Evolutionary conservation across 2,797 vertebrate genomes (phyloP).

Genomic region (Chanos chanos): DNA sequence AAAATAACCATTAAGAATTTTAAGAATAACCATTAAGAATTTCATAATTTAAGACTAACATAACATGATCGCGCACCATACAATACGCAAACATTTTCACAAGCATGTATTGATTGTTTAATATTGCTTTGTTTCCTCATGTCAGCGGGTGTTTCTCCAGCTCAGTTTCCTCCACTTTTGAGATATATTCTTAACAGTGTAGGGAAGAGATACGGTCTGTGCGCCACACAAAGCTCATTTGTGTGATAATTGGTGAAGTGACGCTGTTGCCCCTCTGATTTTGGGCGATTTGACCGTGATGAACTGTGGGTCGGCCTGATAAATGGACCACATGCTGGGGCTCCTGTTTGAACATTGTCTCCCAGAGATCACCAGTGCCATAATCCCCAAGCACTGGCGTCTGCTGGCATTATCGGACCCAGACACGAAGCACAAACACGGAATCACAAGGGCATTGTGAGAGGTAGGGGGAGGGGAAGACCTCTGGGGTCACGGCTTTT

Average conservation of each 20-base stretch:
- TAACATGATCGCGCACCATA: too few species aligned
- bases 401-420: constrained; percentile 62
- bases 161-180: constrained; percentile 12
- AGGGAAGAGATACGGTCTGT: constrained; percentile 29
- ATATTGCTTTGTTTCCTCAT: too few species aligned
- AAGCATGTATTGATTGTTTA: too few species aligned
- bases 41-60: too few species aligned
- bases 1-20: too few species aligned
- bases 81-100: too few species aligned
- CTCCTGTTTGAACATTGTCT: constrained; percentile 68
- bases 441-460: constrained; percentile 30
- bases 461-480: constrained; percentile 23
- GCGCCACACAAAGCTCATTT: constrained; percentile 64
- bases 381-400: constrained; percentile 63
- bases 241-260: constrained; percentile 72
- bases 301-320: constrained; percentile 69
- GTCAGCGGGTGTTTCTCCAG: too few species aligned
- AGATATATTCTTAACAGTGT: too few species aligned
- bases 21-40: too few species aligned
- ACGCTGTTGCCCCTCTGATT: constrained; percentile 64
- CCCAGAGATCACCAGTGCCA: constrained; percentile 51
- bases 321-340: constrained; percentile 69
- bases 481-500: constrained; percentile 14
- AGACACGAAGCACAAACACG: constrained; percentile 55
- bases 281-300: constrained; percentile 71